Percentiles rank a stretch among this genome's conserved stretches.
phyloP scores from a whole-genome alignment of 2,797 vertebrate species.

The Gallirallus australis region DNA sequence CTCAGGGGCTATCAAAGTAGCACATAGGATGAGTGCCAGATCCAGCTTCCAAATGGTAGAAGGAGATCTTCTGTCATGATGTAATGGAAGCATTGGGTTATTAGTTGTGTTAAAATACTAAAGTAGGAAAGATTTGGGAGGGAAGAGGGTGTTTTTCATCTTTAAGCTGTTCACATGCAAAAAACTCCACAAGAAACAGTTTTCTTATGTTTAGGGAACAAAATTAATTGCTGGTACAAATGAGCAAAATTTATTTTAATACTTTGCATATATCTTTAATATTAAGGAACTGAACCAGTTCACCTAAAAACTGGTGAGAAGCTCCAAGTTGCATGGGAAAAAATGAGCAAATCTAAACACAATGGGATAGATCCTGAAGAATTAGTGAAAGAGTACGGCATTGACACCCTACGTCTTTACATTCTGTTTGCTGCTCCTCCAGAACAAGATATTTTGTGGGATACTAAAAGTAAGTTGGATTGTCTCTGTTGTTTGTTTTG shows the following conservation, averaged over 20 bases:
- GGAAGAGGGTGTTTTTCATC: neutral
- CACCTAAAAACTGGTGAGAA: slow-evolving; percentile 75
- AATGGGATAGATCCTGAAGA: slow-evolving; percentile 94
- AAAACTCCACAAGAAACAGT: neutral
- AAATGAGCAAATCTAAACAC: slow-evolving; percentile 98
- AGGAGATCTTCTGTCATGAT: neutral
- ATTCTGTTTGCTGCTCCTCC: slow-evolving; percentile 92
- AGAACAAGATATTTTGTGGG: slow-evolving; percentile 96
- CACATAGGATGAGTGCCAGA: neutral
- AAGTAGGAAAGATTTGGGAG: neutral
- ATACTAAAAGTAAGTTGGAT: slow-evolving; percentile 88
- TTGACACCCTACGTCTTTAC: slow-evolving; percentile 92
- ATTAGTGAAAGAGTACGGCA: slow-evolving; percentile 87
- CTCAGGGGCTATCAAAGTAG: neutral
- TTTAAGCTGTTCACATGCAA: neutral
- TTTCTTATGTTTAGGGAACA: neutral
- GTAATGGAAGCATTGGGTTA: neutral
- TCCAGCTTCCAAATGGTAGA: neutral
- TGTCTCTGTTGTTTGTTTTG: neutral
- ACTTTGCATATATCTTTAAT: neutral
- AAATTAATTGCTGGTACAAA: neutral
- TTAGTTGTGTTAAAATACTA: neutral
- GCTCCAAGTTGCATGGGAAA: slow-evolving; percentile 91
- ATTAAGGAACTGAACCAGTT: slow-evolving; percentile 84
- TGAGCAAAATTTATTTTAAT: neutral